Evolutionary conservation across 2,797 vertebrate species (phyloP), one percentile per base, ranked within the genome.

Genomic region (Tangara arthus): DNA sequence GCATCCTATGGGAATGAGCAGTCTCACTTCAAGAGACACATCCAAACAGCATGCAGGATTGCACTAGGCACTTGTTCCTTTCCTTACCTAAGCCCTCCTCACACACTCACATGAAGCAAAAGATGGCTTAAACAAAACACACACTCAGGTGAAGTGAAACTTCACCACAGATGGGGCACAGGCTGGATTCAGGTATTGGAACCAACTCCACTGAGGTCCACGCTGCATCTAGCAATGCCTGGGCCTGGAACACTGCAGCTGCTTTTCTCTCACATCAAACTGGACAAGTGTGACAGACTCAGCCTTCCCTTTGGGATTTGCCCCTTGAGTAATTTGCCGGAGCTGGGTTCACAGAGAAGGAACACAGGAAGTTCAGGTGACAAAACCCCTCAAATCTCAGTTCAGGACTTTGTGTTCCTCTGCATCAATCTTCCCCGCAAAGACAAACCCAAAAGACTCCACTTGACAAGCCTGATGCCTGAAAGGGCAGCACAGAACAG

Each of bases 261-360:
- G 14, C 10, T 81, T 88, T 91, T 72, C 65, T 81, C n/a, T 61
- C 23, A 61, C 42, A 47, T 91, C 72, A 49, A 76, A 79, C 26
- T 76, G 73, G 92, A 28, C 7, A 50, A 52, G 10, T 4, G 14
- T 83, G 76, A 81, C 39, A 69, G 76, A n/a, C 32, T 68, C 80
- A 1, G 65, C 26, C 65, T 81, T 42, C 20, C 69, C 47, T 75
- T 82, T 44, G 44, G 50, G 66, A 81, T 76, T 44, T 91, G 21
- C 6, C 47, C 55, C 69, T 71, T 41, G 24, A 85, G 37, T 68
- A 71, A 26, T 60, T 66, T 60, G 37, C 56, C 71, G 82, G 37
- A 91, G n/a, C 12, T 0, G 0, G 8, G 14, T 53, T 80, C 0
- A 0, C 30, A 35, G 49, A 70, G 24, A 1, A 0, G 37, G 17